Evolutionary conservation across 2,797 vertebrate species (phyloP).

Genomic region (Arnoldichthys spilopterus): DNA sequence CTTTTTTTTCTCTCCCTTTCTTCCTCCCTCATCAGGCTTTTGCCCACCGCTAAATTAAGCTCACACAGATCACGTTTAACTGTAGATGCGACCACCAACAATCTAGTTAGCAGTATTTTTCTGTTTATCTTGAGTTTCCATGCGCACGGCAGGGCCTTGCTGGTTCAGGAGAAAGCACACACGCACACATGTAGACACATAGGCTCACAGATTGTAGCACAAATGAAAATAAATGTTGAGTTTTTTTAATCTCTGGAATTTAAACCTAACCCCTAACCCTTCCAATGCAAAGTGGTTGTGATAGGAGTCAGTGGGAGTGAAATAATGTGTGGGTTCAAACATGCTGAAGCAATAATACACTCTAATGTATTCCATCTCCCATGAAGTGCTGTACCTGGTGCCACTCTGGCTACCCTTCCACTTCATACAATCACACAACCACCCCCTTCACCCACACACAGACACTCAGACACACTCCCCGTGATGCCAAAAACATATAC

Average conservation of each 20-base stretch:
- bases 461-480: constrained; percentile 26
- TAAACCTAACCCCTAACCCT: constrained; percentile 54
- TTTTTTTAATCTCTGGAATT: constrained; percentile 61
- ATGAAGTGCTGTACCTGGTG: constrained; percentile 74
- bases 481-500: neutral
- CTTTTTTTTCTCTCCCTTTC: constrained; percentile 14
- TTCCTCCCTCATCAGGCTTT: constrained; percentile 33
- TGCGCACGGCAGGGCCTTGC: constrained; percentile 46
- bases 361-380: constrained; percentile 69
- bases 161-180: constrained; percentile 3
- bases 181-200: constrained; percentile 16
- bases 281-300: constrained; percentile 52
- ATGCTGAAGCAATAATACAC: constrained; percentile 68
- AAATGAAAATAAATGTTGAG: constrained; percentile 56
- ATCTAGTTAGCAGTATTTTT: constrained; percentile 59
- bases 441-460: constrained; percentile 47
- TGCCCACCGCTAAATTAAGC: constrained; percentile 54
- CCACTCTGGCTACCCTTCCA: constrained; percentile 75
- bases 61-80: constrained; percentile 49
- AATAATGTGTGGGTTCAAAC: constrained; percentile 60
- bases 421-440: constrained; percentile 44
- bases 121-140: constrained; percentile 64
- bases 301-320: constrained; percentile 57
- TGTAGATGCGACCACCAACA: constrained; percentile 61
- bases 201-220: constrained; percentile 30